phyloP scores from a whole-genome alignment of 2,888 invertebrate species.

The Barypeithes pellucidus region DNA sequence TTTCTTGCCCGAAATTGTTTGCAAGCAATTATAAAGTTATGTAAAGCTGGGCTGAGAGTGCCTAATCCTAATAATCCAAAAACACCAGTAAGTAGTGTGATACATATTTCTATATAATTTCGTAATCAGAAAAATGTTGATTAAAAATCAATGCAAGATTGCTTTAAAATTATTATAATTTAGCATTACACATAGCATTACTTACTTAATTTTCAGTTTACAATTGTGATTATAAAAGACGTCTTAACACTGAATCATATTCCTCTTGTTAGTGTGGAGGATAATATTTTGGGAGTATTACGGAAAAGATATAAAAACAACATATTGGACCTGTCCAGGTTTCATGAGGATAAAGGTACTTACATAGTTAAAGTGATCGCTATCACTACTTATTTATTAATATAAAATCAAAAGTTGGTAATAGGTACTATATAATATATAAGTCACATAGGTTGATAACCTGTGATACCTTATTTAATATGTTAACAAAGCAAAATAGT shows the following conservation, averaged over 20 bases:
- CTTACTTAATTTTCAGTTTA: conserved; percentile 46
- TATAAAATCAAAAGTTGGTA: no score
- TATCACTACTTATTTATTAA: no score
- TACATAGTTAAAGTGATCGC: no score
- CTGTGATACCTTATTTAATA: no score
- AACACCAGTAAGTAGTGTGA: conserved; percentile 44
- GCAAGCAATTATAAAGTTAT: conserved; percentile 51
- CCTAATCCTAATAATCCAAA: conserved; percentile 38
- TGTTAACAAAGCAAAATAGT: no score
- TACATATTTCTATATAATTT: no score
- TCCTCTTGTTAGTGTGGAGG: conserved; percentile 32
- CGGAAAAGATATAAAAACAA: conserved; percentile 40
- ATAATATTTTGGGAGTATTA: conserved; percentile 45
- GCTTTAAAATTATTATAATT: not conserved
- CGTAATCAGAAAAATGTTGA: no score
- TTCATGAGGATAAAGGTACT: conserved; percentile 51
- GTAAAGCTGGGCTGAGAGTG: conserved; percentile 37
- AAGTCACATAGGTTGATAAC: no score
- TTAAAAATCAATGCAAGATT: no score
- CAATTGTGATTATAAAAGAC: conserved; percentile 34
- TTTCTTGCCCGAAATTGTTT: conserved; percentile 54
- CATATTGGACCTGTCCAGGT: conserved; percentile 46
- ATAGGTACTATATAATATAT: no score
- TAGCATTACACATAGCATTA: no score
- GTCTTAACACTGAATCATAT: conserved; percentile 5